Evolutionary conservation across 2,888 invertebrate genomes (phyloP).

Genomic region (Buathra laborator): DNA sequence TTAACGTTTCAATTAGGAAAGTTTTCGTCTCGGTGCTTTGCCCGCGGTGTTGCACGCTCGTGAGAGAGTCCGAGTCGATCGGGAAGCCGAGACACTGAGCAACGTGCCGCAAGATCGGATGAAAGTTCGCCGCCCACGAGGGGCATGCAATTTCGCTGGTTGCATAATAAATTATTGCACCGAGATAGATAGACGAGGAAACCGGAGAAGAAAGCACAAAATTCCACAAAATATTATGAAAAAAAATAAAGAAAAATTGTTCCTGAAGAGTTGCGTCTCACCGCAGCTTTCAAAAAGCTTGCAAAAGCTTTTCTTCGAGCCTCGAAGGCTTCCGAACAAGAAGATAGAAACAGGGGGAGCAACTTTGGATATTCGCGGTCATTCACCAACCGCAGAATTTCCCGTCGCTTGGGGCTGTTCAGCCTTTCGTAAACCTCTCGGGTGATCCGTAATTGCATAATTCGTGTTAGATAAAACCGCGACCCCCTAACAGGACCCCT

Average conservation of each 20-base stretch:
- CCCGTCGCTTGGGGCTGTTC: not conserved
- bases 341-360: not conserved
- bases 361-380: not conserved
- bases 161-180: conserved; percentile 55
- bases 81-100: not conserved
- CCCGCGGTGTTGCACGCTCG: conserved; percentile 25
- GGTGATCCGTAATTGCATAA: conserved; percentile 63
- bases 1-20: conserved; percentile 60
- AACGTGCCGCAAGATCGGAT: not conserved
- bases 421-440: conserved; percentile 37
- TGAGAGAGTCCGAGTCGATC: not conserved
- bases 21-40: conserved; percentile 41
- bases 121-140: conserved; percentile 40
- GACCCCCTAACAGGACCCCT: conserved; percentile 37
- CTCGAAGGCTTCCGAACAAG: not conserved
- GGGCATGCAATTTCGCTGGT: conserved; percentile 49
- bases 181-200: not conserved
- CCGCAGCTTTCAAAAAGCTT: not conserved
- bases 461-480: conserved; percentile 59
- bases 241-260: conserved; percentile 1
- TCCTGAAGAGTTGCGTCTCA: conserved; percentile 1
- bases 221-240: not conserved
- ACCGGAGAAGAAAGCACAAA: not conserved
- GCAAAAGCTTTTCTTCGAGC: conserved; percentile 4
- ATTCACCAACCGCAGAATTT: conserved; percentile 7